Conservation (phyloP, 2,113 vertebrate genomes). For the Microcebus griseorufus region DNA sequence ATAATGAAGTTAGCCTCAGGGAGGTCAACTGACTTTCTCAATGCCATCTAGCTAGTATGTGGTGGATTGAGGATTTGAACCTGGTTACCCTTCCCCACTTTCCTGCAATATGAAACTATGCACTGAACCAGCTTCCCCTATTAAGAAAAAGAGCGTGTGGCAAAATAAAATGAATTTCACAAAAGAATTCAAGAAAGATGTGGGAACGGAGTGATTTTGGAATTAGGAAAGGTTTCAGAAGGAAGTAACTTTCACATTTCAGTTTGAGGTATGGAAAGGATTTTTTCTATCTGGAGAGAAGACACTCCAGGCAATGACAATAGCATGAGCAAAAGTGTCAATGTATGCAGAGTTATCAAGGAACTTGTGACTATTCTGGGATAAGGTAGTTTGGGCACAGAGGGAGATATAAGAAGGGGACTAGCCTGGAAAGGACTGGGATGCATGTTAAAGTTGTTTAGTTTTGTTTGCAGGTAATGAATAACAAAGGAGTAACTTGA, state of each 20-base stretch:
- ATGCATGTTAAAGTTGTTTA: not conserved
- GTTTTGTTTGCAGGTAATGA: not conserved
- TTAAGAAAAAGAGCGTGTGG: not conserved
- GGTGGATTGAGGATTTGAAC: conserved; percentile 28
- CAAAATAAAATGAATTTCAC: not conserved
- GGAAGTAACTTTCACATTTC: not conserved
- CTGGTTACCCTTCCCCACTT: not conserved
- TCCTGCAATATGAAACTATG: not conserved
- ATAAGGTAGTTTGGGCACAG: not conserved
- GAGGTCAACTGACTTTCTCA: not conserved
- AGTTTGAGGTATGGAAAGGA: not conserved
- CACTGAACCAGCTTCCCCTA: not conserved
- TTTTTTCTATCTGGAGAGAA: not conserved
- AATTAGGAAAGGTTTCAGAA: not conserved
- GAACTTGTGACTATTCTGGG: not conserved
- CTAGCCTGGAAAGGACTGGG: not conserved
- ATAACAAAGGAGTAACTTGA: not conserved
- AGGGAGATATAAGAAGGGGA: not conserved
- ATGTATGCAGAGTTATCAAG: not conserved
- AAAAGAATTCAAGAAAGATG: not conserved
- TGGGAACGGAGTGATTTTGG: not conserved
- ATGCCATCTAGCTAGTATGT: not conserved
- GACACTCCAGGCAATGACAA: not conserved
- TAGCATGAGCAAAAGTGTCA: not conserved
- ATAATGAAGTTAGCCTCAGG: not conserved